Percentiles rank a stretch among this genome's conserved stretches.
Conservation (phyloP, 1,140 invertebrate genomes). For the Stratiolaelaps scimitus region DNA sequence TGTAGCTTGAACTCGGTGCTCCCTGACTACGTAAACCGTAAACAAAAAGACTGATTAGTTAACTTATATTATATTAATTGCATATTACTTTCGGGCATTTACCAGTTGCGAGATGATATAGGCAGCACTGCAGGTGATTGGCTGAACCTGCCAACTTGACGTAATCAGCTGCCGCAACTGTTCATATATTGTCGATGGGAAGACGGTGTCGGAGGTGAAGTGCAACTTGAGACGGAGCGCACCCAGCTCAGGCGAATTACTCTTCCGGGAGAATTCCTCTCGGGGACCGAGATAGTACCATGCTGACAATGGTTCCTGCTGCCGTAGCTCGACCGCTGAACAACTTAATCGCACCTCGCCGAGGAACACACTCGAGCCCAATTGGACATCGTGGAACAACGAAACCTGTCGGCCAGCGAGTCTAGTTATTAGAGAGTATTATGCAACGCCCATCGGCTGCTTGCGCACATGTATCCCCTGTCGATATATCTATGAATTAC, state of each 20-base stretch:
- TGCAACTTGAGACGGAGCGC: constrained; percentile 68
- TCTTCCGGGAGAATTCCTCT: constrained; percentile 36
- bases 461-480: too few species aligned
- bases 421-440: too few species aligned
- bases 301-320: constrained; percentile 41
- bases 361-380: constrained; percentile 63
- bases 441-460: too few species aligned
- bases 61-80: constrained; percentile 68
- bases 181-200: constrained; percentile 63
- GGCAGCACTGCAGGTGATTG: constrained; percentile 66
- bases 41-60: not conserved
- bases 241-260: constrained; percentile 51
- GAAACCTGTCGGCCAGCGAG: constrained; percentile 47
- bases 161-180: constrained; percentile 52
- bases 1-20: not conserved
- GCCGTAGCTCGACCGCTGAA: constrained; percentile 45
- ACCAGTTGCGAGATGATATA: constrained; percentile 75
- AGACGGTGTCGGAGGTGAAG: constrained; percentile 75
- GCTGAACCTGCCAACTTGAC: constrained; percentile 46
- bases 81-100: constrained; percentile 66
- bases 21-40: not conserved
- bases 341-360: constrained; percentile 69
- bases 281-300: constrained; percentile 68
- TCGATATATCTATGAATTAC: too few species aligned
- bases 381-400: constrained; percentile 65